A percentile compares a stretch with the other conserved stretches of the same genome.
These are phyloP conservation scores for Trichechus manatus DNA, from an alignment of 2,113 vertebrate species.

Conservation along the genomic window DNA sequence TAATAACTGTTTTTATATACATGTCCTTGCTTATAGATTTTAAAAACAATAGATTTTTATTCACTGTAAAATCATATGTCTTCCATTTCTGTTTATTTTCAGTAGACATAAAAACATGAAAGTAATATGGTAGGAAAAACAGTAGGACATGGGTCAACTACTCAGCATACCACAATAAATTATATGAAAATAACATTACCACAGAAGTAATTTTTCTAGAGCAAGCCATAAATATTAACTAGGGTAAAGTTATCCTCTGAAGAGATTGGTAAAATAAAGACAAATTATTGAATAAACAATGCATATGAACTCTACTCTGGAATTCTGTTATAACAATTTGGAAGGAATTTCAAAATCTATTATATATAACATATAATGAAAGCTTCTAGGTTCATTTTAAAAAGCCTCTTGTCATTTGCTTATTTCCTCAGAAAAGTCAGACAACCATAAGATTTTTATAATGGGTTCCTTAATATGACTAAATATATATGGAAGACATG, in stretches of 20 bases:
- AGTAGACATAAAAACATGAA: constrained; percentile 39
- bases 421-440: constrained; percentile 78
- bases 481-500: constrained; percentile 65
- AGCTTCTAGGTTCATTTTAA: constrained; percentile 63
- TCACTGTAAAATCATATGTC: neutral
- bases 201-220: constrained; percentile 60
- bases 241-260: constrained; percentile 40
- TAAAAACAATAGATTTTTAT: constrained; percentile 39
- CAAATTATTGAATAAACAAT: constrained; percentile 62
- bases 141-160: neutral
- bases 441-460: constrained; percentile 79
- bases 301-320: constrained; percentile 47
- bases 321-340: constrained; percentile 66
- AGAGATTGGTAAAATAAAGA: constrained; percentile 53
- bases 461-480: constrained; percentile 54
- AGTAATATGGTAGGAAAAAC: neutral
- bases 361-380: constrained; percentile 61
- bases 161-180: constrained; percentile 44
- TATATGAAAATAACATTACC: constrained; percentile 53
- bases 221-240: constrained; percentile 27
- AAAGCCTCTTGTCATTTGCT: constrained; percentile 76
- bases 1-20: neutral
- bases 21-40: constrained; percentile 20
- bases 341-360: constrained; percentile 74
- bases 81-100: constrained; percentile 38